Conservation (phyloP, 1,140 invertebrate species). For the Thrips palmi region DNA sequence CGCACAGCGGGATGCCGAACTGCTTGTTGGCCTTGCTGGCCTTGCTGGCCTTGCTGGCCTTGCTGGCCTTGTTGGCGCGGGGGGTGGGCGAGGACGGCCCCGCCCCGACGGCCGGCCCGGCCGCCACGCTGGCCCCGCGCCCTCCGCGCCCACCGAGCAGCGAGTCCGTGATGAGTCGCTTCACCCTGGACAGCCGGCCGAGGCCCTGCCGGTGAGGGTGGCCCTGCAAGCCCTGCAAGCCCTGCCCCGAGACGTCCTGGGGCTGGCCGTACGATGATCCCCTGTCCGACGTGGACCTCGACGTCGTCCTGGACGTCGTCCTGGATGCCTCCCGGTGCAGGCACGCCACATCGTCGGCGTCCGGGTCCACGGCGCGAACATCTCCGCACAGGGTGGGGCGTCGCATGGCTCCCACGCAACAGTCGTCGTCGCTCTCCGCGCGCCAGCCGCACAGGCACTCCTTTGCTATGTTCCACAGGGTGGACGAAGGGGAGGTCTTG, state of each 20-base stretch:
- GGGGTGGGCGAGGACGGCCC: slow-evolving; percentile 19
- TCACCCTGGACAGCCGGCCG: slow-evolving; percentile 23
- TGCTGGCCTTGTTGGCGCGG: too few species aligned
- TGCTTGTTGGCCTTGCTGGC: too few species aligned
- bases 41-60: too few species aligned
- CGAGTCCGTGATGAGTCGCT: slow-evolving; percentile 24
- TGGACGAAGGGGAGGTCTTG: slow-evolving; percentile 24
- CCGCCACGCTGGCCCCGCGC: slow-evolving; percentile 2
- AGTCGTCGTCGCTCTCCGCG: slow-evolving; percentile 14
- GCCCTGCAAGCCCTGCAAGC: slow-evolving; percentile 10
- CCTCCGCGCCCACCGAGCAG: slow-evolving; percentile 19
- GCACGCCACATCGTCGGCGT: too few species aligned
- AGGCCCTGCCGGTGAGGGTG: slow-evolving; percentile 10
- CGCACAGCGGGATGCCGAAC: slow-evolving; percentile 23
- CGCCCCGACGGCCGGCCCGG: slow-evolving; percentile 15
- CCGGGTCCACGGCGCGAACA: too few species aligned
- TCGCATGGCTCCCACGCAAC: slow-evolving; percentile 16
- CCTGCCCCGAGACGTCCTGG: slow-evolving; percentile 10
- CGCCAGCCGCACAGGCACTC: slow-evolving; percentile 21
- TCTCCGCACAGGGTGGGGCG: slow-evolving; percentile 14
- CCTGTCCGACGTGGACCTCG: not conserved
- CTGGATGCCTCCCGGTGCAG: too few species aligned
- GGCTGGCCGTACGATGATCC: slow-evolving; percentile 5
- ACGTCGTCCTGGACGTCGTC: slow-evolving; percentile 10
- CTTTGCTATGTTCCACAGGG: slow-evolving; percentile 33